These are phyloP conservation scores for Zosterops hypoxanthus DNA, from an alignment of 2,113 vertebrate genomes.

Conservation along the genomic window DNA sequence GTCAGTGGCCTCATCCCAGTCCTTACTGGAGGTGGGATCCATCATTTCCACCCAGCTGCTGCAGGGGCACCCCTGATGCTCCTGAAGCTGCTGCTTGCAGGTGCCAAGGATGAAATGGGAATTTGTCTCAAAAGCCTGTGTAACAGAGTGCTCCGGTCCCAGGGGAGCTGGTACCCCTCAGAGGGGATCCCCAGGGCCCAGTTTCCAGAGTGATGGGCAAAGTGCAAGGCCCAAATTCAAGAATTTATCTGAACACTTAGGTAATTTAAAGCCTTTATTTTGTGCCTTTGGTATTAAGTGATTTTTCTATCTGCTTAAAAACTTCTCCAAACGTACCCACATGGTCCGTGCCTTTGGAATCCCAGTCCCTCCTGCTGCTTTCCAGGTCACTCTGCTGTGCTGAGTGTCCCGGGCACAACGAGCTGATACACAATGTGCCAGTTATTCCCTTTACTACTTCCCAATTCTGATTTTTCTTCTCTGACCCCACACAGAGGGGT, in stretches of 20 bases:
- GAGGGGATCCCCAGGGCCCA: not conserved
- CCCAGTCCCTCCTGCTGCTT: not conserved
- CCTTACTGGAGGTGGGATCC: not conserved
- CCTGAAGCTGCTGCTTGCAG: not conserved
- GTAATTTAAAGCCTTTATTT: not conserved
- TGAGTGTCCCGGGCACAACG: not conserved
- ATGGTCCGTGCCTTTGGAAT: fast-evolving
- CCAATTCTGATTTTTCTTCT: not conserved
- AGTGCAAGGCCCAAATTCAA: not conserved
- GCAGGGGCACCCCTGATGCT: not conserved
- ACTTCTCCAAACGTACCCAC: not conserved
- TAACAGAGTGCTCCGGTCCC: not conserved
- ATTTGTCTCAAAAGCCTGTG: not conserved
- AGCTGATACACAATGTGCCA: not conserved
- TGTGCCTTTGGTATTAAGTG: not conserved
- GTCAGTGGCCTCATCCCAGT: not conserved
- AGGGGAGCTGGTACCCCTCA: not conserved
- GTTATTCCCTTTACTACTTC: not conserved
- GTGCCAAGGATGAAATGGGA: not conserved
- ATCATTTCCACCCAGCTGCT: not conserved
- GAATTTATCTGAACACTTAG: not conserved
- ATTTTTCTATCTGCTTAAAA: not conserved
- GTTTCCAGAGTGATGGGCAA: not conserved
- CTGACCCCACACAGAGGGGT: not conserved
- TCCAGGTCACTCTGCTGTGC: not conserved